phyloP scores from a whole-genome alignment of 2,888 invertebrate genomes.

The Globia sparganii region DNA sequence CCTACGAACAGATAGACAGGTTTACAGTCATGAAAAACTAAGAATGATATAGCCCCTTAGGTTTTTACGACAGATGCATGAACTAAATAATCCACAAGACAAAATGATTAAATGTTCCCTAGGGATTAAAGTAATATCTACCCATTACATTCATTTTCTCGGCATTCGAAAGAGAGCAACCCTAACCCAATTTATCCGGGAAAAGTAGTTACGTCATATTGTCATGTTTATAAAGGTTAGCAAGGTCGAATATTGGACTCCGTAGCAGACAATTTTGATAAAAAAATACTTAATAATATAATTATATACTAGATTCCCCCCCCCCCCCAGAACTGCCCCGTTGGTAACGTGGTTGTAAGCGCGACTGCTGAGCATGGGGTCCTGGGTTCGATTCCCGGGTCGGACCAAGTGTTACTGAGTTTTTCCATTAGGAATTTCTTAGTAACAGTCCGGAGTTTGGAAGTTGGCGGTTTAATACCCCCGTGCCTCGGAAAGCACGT shows the following conservation, averaged over 20 bases:
- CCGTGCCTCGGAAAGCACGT: too few relatives aligned
- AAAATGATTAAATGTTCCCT: background rate
- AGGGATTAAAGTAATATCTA: background rate
- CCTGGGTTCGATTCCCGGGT: too few relatives aligned
- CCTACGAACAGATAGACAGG: too few relatives aligned
- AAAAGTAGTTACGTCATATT: conserved; percentile 29
- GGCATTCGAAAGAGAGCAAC: background rate
- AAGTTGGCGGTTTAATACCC: too few relatives aligned
- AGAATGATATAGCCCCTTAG: background rate
- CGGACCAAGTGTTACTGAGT: too few relatives aligned
- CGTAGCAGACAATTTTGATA: conserved; percentile 25
- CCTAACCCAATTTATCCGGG: conserved; percentile 19
- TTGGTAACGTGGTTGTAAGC: too few relatives aligned
- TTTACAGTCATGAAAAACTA: background rate
- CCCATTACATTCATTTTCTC: background rate
- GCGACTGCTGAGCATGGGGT: too few relatives aligned
- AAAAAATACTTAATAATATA: conserved; percentile 19
- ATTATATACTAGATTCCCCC: too few relatives aligned
- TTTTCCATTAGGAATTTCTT: too few relatives aligned
- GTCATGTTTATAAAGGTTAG: conserved; percentile 22
- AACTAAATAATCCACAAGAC: background rate
- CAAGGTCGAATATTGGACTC: conserved; percentile 17
- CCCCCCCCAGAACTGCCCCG: too few relatives aligned
- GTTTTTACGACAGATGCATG: background rate
- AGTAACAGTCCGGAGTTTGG: too few relatives aligned